Base-by-base conservation (phyloP, 2,888 invertebrate genomes). In the Salpingus planirostris region DNA sequence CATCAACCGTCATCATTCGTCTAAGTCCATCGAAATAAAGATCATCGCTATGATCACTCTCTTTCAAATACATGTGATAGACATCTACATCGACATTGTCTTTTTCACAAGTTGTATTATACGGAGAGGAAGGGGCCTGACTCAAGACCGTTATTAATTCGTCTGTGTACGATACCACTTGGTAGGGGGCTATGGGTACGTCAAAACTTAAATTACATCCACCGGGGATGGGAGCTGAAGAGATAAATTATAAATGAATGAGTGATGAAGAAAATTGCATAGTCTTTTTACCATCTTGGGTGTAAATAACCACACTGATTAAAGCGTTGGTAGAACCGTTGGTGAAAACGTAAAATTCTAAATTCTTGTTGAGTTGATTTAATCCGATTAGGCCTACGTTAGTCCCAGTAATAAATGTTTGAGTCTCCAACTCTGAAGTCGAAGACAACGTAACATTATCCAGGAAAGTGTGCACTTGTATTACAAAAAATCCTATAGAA, bases 211-310 rank as follows among this genome's bases (percentile, higher is more conserved):
- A 69, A 52, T 82, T 85, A 55, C 86, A 86, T 11, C 82, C 86
- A 21, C 87, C 87, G 11, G 86, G 84, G 43, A 83, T 65, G 1
- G 86, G 86, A 55, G 76, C 86, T 86, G 60, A 38, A 67, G n/a
- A n/a, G n/a, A n/a, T n/a, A n/a, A n/a, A n/a, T n/a, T n/a, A n/a
- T n/a, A n/a, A n/a, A n/a, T n/a, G n/a, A n/a, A n/a, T n/a, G n/a
- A n/a, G n/a, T n/a, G n/a, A n/a, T n/a, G n/a, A n/a, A n/a, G n/a
- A n/a, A n/a, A n/a, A n/a, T n/a, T n/a, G n/a, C n/a, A n/a, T n/a
- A n/a, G n/a, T n/a, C n/a, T n/a, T n/a, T n/a, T n/a, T n/a, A n/a
- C n/a, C n/a, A n/a, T n/a, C n/a, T n/a, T n/a, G n/a, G n/a, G n/a
- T n/a, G n/a, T n/a, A n/a, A n/a, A n/a, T n/a, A n/a, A n/a, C n/a